phyloP scores from a whole-genome alignment of 2,888 invertebrate species.

The Zootermopsis nevadensis region DNA sequence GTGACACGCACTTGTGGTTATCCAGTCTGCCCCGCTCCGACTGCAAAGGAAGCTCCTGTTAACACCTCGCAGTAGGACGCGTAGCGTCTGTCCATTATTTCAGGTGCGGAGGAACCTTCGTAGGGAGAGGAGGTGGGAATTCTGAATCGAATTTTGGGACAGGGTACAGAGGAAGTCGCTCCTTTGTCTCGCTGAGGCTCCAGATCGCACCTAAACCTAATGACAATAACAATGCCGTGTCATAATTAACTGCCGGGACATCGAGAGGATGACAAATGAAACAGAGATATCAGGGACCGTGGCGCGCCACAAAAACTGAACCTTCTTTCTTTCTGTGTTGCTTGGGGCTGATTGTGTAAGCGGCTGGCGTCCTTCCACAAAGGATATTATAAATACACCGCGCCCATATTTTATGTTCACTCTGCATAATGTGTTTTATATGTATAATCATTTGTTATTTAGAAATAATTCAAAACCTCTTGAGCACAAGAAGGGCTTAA shows the following conservation, averaged over 20 bases:
- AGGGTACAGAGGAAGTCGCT: background rate
- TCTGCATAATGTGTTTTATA: slow-evolving; percentile 3
- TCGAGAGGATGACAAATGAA: slow-evolving; percentile 26
- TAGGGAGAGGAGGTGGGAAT: background rate
- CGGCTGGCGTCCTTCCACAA: background rate
- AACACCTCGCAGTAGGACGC: background rate
- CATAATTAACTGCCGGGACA: slow-evolving; percentile 8
- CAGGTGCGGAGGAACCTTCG: background rate
- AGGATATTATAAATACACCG: background rate
- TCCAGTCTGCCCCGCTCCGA: background rate
- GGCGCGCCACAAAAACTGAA: background rate
- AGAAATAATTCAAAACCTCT: slow-evolving; percentile 3
- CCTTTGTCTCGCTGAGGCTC: slow-evolving; percentile 2
- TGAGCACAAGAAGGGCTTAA: background rate
- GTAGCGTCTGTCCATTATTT: background rate
- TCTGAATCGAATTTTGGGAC: background rate
- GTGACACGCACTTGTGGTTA: background rate
- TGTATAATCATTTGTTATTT: slow-evolving; percentile 26
- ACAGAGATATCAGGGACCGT: slow-evolving; percentile 2
- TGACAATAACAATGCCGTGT: slow-evolving; percentile 11
- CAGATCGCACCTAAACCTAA: background rate
- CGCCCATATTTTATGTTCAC: slow-evolving; percentile 10
- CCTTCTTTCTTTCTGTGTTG: background rate
- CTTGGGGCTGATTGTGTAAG: background rate
- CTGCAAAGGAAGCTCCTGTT: background rate